Percentiles rank a stretch among this genome's conserved stretches.
phyloP scores from a whole-genome alignment of 2,888 invertebrate species.

The Phrixothrix hirtus region DNA sequence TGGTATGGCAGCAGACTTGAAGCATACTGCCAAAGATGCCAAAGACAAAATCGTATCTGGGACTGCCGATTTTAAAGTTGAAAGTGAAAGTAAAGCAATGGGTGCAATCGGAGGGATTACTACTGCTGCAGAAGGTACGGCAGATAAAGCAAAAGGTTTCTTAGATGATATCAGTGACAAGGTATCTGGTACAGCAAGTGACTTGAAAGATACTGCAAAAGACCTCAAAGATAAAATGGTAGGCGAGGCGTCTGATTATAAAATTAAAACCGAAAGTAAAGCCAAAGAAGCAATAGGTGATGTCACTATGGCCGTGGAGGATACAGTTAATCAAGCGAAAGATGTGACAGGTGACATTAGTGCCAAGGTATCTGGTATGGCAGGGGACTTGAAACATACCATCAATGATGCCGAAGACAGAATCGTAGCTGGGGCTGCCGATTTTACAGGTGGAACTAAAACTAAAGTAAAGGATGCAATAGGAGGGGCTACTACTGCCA shows the following conservation, averaged over 20 bases:
- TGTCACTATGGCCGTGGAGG: constrained; percentile 1
- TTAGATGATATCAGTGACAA: not conserved
- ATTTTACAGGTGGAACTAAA: constrained; percentile 9
- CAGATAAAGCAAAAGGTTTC: not conserved
- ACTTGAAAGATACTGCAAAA: constrained; percentile 9
- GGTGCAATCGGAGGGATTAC: not conserved
- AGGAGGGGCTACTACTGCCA: not conserved
- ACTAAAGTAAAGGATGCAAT: constrained; percentile 3
- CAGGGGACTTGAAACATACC: not conserved
- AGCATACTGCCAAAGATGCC: constrained; percentile 13
- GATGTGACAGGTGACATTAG: not conserved
- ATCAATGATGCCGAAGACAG: not conserved
- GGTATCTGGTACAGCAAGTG: not conserved
- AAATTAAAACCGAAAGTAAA: constrained; percentile 27
- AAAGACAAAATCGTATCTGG: not conserved
- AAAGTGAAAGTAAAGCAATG: not conserved
- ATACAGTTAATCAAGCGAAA: not conserved
- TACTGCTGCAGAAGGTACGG: not conserved
- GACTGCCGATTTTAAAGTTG: not conserved
- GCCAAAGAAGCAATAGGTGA: constrained; percentile 33
- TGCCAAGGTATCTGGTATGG: not conserved
- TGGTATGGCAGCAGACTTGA: constrained; percentile 16
- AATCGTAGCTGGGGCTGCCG: constrained; percentile 35
- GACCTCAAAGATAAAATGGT: constrained; percentile 3
- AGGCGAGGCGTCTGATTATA: constrained; percentile 5